Evolutionary conservation across 2,797 vertebrate genomes (phyloP).

Genomic region (Peromyscus nudipes): DNA sequence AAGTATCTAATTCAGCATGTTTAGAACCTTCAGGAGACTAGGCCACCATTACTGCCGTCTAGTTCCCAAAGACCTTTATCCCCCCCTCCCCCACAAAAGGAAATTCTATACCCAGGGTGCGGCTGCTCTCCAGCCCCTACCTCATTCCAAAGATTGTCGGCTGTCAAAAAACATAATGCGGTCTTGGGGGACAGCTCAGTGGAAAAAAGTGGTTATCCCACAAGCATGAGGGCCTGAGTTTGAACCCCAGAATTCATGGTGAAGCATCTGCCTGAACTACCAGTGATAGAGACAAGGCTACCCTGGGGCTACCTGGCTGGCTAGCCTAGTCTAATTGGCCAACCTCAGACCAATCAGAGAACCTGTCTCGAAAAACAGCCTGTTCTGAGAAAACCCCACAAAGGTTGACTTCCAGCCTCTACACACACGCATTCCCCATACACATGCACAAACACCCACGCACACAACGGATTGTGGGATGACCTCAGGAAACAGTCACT

Average conservation of each 20-base stretch:
- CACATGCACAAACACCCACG: too few species aligned
- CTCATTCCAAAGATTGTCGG: not conserved
- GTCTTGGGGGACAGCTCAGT: not conserved
- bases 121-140: not conserved
- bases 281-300: too few species aligned
- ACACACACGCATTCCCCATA: too few species aligned
- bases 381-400: not conserved
- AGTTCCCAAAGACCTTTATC: not conserved
- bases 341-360: not conserved
- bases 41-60: rapidly evolving
- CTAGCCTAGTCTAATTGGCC: not conserved
- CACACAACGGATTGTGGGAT: too few species aligned
- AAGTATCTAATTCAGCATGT: not conserved
- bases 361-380: not conserved
- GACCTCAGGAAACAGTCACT: not conserved
- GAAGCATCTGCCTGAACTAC: not conserved
- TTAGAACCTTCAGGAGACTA: rapidly evolving
- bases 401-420: not conserved
- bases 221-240: not conserved
- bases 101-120: not conserved
- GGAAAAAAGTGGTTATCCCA: not conserved
- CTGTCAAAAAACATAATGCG: not conserved
- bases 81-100: not conserved
- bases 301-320: not conserved
- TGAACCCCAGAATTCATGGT: not conserved